Evolutionary conservation across 2,797 vertebrate species (phyloP).

Genomic region (Acanthis flammea): DNA sequence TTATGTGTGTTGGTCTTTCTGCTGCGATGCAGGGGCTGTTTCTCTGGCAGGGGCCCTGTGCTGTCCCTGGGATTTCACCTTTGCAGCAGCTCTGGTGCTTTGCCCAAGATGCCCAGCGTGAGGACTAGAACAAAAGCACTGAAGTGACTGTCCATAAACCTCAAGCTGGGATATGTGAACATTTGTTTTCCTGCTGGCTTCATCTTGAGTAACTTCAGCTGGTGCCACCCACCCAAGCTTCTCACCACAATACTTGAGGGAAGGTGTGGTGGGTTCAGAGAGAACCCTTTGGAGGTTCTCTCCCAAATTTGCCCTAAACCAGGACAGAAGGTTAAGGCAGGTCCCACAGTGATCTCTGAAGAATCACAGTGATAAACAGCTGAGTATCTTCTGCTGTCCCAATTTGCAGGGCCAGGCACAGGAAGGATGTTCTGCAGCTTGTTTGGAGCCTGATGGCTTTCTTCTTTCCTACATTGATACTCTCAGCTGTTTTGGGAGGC

Average conservation of each 20-base stretch:
- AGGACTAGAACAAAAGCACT: not conserved
- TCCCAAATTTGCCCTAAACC: not conserved
- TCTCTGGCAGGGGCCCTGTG: not conserved
- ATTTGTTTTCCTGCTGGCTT: not conserved
- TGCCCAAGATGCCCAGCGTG: not conserved
- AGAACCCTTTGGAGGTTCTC: not conserved
- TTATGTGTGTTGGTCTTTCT: not conserved
- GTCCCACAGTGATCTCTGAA: not conserved
- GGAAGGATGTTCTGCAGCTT: not conserved
- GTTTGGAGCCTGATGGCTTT: not conserved
- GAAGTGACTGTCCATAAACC: not conserved
- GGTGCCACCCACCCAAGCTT: not conserved
- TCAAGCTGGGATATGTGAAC: fast-evolving
- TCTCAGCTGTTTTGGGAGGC: not conserved
- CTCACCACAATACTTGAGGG: not conserved
- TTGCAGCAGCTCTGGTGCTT: not conserved
- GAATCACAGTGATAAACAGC: not conserved
- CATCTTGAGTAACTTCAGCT: not conserved
- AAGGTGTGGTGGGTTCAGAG: not conserved
- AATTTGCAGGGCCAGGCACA: not conserved
- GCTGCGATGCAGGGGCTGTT: fast-evolving
- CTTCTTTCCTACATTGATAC: fast-evolving
- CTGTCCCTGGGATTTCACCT: not conserved
- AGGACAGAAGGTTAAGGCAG: not conserved
- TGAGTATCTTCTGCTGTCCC: not conserved